Conservation (phyloP, 2,797 vertebrate genomes). For the Tamandua tetradactyla region DNA sequence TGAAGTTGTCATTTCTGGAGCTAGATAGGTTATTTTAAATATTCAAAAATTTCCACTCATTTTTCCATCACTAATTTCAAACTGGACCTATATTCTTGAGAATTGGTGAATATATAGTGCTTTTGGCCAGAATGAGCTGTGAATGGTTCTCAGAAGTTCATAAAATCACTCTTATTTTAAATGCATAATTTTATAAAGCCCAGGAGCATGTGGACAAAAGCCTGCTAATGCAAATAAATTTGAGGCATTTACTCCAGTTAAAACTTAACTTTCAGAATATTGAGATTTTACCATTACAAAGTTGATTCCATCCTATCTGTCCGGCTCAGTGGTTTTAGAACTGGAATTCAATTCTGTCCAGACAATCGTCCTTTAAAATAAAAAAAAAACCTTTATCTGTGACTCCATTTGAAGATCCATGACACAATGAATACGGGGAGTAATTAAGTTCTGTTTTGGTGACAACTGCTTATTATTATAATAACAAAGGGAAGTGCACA, state of each 20-base stretch:
- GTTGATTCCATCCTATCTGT: not conserved
- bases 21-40: not conserved
- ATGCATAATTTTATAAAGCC: not conserved
- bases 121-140: not conserved
- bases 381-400: not conserved
- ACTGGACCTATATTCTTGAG: not conserved
- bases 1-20: not conserved
- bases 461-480: not conserved
- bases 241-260: not conserved
- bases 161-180: not conserved
- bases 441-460: not conserved
- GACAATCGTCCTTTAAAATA: not conserved
- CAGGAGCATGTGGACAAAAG: not conserved
- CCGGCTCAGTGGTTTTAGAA: not conserved
- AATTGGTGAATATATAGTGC: not conserved
- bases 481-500: not conserved
- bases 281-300: not conserved
- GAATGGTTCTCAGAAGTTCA: not conserved
- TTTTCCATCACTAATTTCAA: constrained; percentile 1
- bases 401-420: not conserved
- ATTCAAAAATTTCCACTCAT: not conserved
- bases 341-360: not conserved
- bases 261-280: not conserved
- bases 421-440: not conserved
- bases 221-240: not conserved